A percentile compares a stretch with the other conserved stretches of the same genome.
Conservation (phyloP, 2,888 invertebrate species). For the Nezara viridula region DNA sequence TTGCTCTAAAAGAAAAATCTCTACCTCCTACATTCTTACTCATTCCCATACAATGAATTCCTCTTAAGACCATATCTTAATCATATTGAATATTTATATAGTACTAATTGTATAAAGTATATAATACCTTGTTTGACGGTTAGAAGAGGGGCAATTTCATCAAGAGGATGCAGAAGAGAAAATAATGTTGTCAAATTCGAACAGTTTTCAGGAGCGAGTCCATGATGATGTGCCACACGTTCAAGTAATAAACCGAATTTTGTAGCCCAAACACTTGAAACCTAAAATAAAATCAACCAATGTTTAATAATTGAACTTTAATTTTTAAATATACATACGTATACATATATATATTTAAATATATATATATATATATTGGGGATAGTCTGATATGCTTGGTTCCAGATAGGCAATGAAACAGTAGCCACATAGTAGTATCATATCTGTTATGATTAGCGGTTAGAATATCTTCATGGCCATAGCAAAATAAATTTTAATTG, state of each 20-base stretch:
- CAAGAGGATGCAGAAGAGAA: constrained; percentile 89
- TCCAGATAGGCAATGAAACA: too few relatives aligned
- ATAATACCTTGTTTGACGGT: constrained; percentile 75
- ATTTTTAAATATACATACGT: too few relatives aligned
- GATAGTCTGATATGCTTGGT: too few relatives aligned
- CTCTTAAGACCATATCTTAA: not conserved
- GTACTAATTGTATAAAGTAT: not conserved
- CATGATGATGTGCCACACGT: constrained; percentile 70
- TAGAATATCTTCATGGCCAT: too few relatives aligned
- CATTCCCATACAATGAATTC: too few relatives aligned
- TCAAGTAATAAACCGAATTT: constrained; percentile 89
- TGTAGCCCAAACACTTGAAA: constrained; percentile 86
- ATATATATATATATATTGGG: too few relatives aligned
- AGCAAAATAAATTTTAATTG: too few relatives aligned
- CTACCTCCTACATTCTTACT: too few relatives aligned
- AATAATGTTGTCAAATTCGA: constrained; percentile 80
- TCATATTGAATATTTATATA: not conserved
- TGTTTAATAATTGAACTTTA: not conserved
- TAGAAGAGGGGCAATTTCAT: constrained; percentile 89
- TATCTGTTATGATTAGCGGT: too few relatives aligned
- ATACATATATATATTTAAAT: too few relatives aligned
- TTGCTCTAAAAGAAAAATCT: too few relatives aligned
- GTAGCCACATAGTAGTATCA: too few relatives aligned
- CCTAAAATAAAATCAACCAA: constrained; percentile 72
- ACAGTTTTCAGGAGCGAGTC: constrained; percentile 52